phyloP scores from a whole-genome alignment of 2,888 invertebrate genomes.

The Anthrax anthrax region DNA sequence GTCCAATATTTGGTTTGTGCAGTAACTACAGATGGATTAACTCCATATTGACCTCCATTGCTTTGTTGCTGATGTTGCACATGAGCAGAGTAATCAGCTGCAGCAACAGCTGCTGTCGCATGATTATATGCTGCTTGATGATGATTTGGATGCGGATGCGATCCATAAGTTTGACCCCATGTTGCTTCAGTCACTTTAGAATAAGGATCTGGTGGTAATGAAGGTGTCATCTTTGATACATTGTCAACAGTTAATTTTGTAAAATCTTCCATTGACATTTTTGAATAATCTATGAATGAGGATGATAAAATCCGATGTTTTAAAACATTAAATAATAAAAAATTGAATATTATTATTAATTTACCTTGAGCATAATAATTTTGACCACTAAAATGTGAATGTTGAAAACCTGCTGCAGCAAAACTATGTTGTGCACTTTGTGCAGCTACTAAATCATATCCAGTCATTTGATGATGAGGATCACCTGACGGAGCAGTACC shows the following conservation, averaged over 20 bases:
- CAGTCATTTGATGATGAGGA: constrained; percentile 22
- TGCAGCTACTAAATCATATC: constrained; percentile 19
- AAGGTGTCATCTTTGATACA: constrained; percentile 33
- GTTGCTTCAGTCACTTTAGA: constrained; percentile 28
- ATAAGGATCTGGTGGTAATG: constrained; percentile 28
- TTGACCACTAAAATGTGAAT: constrained; percentile 30
- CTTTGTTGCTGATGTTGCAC: not conserved
- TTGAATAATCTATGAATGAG: constrained; percentile 37
- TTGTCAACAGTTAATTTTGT: constrained; percentile 36
- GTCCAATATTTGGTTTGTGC: not conserved
- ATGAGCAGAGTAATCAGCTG: not conserved
- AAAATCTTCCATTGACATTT: constrained; percentile 36
- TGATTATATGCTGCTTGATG: not conserved
- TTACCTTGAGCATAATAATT: constrained; percentile 35
- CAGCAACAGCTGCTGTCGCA: not conserved
- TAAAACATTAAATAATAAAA: not conserved
- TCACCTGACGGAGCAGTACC: constrained; percentile 23
- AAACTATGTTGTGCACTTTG: constrained; percentile 30
- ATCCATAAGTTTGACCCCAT: constrained; percentile 31
- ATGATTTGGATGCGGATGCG: constrained; percentile 10
- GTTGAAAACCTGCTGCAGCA: constrained; percentile 25
- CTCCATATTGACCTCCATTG: not conserved
- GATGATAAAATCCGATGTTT: not conserved
- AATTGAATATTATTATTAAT: not conserved
- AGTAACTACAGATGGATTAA: not conserved